Conservation (phyloP, 64 coral and sea anemone genomes). For the Montipora efflorescens region DNA sequence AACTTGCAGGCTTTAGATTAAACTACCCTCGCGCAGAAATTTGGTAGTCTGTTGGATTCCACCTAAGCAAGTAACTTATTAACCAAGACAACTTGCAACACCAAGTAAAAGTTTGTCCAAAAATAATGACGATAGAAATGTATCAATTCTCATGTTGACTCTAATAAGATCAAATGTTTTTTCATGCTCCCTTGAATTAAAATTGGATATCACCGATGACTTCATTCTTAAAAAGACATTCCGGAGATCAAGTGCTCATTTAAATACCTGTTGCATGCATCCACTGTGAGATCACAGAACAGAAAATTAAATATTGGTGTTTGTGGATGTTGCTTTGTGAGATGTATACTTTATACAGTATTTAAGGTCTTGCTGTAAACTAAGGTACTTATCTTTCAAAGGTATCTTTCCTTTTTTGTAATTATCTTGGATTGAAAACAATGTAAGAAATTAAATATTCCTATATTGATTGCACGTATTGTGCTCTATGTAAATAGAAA, state of each 20-base stretch:
- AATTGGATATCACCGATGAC: not conserved
- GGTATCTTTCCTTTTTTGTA: not conserved
- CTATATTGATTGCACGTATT: not conserved
- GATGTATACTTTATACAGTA: too few species aligned
- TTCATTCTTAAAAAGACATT: not conserved
- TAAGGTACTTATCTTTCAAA: not conserved
- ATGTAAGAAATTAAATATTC: not conserved
- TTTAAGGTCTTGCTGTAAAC: too few species aligned
- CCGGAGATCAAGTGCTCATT: not conserved
- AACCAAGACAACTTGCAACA: not conserved
- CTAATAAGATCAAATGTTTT: not conserved
- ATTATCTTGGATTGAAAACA: not conserved
- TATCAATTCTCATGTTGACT: not conserved
- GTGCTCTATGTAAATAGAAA: not conserved
- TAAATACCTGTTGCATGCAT: not conserved
- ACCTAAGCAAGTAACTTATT: not conserved
- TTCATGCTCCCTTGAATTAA: too few species aligned
- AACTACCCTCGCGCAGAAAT: too few species aligned
- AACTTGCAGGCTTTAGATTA: not conserved
- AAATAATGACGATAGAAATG: not conserved
- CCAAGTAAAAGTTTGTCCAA: not conserved
- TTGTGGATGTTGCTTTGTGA: not conserved
- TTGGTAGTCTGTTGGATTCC: too few species aligned
- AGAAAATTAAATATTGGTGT: not conserved
- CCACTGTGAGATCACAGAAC: not conserved